A percentile compares a stretch with the other conserved stretches of the same genome.
Conservation (phyloP, 2,797 vertebrate genomes). For the Sebastolobus alascanus region DNA sequence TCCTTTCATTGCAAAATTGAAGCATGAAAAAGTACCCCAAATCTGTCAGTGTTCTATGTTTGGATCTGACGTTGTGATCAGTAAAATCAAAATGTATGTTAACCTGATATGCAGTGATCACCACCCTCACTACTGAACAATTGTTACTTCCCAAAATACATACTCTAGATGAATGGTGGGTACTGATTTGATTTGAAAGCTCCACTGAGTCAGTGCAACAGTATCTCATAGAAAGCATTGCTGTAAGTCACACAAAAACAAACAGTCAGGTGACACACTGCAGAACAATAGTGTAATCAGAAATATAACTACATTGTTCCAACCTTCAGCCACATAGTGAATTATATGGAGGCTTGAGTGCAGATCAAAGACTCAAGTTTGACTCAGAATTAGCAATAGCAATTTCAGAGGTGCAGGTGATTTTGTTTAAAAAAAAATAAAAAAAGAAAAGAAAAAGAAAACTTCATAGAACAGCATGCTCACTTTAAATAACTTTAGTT, state of each 20-base stretch:
- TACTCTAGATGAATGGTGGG: neutral
- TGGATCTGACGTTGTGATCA: constrained; percentile 13
- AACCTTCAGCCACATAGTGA: constrained; percentile 10
- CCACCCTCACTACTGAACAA: neutral
- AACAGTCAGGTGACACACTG: neutral
- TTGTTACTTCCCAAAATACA: constrained; percentile 10
- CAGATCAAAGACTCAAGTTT: neutral
- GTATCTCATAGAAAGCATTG: constrained; percentile 3
- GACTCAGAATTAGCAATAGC: neutral
- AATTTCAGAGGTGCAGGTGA: too few species aligned
- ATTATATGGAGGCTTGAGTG: constrained; percentile 20
- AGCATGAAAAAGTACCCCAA: constrained; percentile 25
- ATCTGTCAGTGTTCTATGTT: constrained; percentile 30
- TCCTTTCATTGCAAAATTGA: constrained; percentile 27
- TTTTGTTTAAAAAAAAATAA: too few species aligned
- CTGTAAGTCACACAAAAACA: neutral
- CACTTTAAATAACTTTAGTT: neutral
- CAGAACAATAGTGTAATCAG: constrained; percentile 45
- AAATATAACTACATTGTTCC: constrained; percentile 2
- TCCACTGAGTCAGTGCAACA: neutral
- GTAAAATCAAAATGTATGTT: neutral
- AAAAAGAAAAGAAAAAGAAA: constrained; percentile 13
- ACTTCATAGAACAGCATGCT: constrained; percentile 33
- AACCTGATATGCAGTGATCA: constrained; percentile 1
- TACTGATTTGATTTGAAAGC: constrained; percentile 2